Percentiles rank a stretch among this genome's conserved stretches.
Evolutionary conservation across 2,797 vertebrate genomes (phyloP).

Genomic region (Hydrophis major): DNA sequence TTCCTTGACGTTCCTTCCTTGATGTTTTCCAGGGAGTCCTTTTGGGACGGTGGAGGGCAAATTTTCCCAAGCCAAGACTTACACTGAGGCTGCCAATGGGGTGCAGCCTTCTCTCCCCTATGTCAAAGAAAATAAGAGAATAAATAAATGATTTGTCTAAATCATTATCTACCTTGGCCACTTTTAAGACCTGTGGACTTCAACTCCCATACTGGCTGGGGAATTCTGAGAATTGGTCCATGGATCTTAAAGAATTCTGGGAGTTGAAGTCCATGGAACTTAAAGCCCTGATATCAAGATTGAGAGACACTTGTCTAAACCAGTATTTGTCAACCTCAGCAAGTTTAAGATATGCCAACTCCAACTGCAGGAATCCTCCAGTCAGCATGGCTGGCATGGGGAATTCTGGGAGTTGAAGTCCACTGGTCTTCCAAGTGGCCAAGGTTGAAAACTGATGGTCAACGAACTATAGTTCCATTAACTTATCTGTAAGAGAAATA

Average conservation of each 20-base stretch:
- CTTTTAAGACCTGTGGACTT: too few relatives aligned
- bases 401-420: background rate
- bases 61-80: background rate
- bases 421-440: background rate
- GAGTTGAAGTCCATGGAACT: too few relatives aligned
- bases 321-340: background rate
- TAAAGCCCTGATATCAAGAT: too few relatives aligned
- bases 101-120: background rate
- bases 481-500: background rate
- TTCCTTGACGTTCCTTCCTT: background rate
- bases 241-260: too few relatives aligned
- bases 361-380: background rate
- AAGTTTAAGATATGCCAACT: background rate
- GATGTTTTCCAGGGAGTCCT: background rate
- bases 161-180: background rate
- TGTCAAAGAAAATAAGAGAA: background rate
- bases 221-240: background rate
- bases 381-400: background rate
- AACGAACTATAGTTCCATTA: background rate
- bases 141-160: background rate
- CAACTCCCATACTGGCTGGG: too few relatives aligned
- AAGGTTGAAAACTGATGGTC: background rate
- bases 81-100: background rate
- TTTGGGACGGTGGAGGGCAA: background rate
- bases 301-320: background rate